These are phyloP conservation scores for Orientallactaga bullata DNA, from an alignment of 2,113 vertebrate species.

Conservation along the genomic window DNA sequence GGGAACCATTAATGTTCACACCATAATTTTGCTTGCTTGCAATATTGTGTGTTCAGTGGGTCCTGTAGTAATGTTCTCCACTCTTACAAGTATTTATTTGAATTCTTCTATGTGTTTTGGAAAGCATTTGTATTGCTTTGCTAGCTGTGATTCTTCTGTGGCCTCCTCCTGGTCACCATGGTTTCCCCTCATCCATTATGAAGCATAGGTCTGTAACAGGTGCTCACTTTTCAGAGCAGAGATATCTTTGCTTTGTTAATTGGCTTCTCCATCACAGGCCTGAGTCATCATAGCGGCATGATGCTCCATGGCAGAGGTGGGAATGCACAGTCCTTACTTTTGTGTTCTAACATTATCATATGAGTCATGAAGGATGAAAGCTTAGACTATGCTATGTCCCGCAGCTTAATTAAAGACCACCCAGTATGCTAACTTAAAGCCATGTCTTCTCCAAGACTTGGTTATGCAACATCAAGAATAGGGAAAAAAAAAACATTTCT, in stretches of 20 bases:
- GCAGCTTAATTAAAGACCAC: neutral
- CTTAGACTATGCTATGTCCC: neutral
- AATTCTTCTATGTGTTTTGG: neutral
- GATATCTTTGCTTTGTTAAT: neutral
- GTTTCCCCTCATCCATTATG: neutral
- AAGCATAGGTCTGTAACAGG: neutral
- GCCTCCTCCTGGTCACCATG: neutral
- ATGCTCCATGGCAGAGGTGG: neutral
- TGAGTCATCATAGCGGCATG: neutral
- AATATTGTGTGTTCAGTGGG: neutral
- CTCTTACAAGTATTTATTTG: neutral
- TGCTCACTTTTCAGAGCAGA: too few relatives aligned
- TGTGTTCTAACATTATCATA: neutral
- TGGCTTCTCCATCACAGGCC: neutral
- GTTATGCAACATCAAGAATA: neutral
- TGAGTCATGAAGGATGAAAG: neutral
- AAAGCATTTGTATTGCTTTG: neutral
- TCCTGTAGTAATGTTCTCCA: accelerated
- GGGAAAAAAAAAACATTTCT: neutral
- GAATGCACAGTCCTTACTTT: conserved; percentile 6
- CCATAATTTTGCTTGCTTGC: neutral
- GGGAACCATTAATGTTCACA: neutral
- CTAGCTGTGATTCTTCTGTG: neutral
- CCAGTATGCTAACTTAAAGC: neutral
- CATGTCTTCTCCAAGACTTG: neutral